Conservation (phyloP, 2,797 vertebrate species). For the Podarcis siculus region DNA sequence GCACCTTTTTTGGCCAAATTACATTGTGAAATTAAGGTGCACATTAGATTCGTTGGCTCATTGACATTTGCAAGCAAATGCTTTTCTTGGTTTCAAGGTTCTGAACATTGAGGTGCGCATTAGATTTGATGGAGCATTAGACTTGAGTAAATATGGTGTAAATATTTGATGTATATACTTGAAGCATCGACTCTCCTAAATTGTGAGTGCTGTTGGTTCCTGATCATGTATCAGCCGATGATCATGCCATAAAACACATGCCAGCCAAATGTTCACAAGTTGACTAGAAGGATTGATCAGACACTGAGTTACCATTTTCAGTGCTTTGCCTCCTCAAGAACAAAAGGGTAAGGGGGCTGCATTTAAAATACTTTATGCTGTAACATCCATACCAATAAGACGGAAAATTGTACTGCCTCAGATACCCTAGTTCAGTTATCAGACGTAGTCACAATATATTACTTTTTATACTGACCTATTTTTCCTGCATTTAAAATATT, state of each 20-base stretch:
- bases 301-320: neutral
- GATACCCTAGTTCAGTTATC: neutral
- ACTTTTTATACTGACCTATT: neutral
- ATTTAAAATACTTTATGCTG: neutral
- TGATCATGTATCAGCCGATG: neutral
- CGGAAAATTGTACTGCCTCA: no score
- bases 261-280: neutral
- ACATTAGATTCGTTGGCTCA: no score
- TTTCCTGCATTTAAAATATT: neutral
- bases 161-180: neutral
- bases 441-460: no score
- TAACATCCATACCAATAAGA: neutral
- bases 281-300: neutral
- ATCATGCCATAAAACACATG: neutral
- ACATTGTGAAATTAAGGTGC: no score
- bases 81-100: no score
- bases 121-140: no score
- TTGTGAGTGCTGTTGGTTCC: neutral
- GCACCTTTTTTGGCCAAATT: no score
- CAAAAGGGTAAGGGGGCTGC: neutral
- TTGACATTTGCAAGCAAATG: no score
- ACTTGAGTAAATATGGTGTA: no score
- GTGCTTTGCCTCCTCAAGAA: neutral
- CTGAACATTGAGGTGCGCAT: no score
- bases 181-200: no score